These are phyloP conservation scores for Hiodon tergisus DNA, from an alignment of 2,113 vertebrate species.

Conservation along the genomic window DNA sequence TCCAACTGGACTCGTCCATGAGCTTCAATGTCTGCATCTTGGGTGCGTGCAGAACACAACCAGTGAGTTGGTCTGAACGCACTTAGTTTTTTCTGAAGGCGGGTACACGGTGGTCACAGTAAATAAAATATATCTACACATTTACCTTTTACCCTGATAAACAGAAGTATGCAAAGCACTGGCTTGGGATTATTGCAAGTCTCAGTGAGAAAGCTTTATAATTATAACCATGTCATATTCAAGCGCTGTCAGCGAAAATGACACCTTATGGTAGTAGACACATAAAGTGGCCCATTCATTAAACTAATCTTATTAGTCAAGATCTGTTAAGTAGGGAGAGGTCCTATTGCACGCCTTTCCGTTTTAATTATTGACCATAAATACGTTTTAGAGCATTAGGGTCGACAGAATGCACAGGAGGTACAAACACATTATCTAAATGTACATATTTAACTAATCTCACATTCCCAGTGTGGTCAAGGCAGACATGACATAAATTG, in stretches of 20 bases:
- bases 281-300: conserved; percentile 71
- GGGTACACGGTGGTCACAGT: too few species aligned
- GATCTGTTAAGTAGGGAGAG: conserved; percentile 74
- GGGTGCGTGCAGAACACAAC: not conserved
- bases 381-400: conserved; percentile 72
- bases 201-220: conserved; percentile 54
- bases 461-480: conserved; percentile 40
- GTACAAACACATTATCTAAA: conserved; percentile 69
- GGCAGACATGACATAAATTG: conserved; percentile 57
- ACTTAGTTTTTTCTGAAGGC: too few species aligned
- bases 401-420: conserved; percentile 55
- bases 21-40: too few species aligned
- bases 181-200: conserved; percentile 53
- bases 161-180: conserved; percentile 50
- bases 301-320: conserved; percentile 76
- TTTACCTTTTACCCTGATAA: conserved; percentile 43
- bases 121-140: conserved; percentile 8
- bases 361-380: conserved; percentile 77
- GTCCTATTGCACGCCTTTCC: conserved; percentile 74
- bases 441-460: conserved; percentile 68
- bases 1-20: too few species aligned
- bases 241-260: conserved; percentile 61
- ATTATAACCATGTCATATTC: conserved; percentile 72
- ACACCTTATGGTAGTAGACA: conserved; percentile 46
- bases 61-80: too few species aligned